A percentile compares a stretch with the other conserved stretches of the same genome.
phyloP scores from a whole-genome alignment of 2,888 invertebrate species.

The Eupelmus urozonus region DNA sequence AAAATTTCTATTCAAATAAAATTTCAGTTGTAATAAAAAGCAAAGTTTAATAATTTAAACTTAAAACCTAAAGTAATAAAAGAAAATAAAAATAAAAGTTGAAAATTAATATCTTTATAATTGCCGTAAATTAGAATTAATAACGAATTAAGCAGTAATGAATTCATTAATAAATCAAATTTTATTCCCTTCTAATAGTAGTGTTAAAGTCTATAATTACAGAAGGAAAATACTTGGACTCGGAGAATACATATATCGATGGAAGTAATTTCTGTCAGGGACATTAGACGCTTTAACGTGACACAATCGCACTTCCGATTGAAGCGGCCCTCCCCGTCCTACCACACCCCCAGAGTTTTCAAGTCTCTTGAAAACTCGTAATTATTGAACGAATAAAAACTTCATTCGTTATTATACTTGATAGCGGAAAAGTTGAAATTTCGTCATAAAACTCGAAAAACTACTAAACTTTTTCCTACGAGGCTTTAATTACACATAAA shows the following conservation, averaged over 20 bases:
- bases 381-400: slow-evolving; percentile 36
- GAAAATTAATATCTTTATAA: background rate
- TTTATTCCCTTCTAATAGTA: background rate
- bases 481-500: background rate
- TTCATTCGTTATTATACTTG: slow-evolving; percentile 38
- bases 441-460: slow-evolving; percentile 18
- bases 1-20: background rate
- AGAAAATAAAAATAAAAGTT: background rate
- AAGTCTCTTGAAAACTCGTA: slow-evolving; percentile 43
- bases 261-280: slow-evolving; percentile 29
- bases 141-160: background rate
- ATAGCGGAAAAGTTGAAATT: slow-evolving; percentile 25
- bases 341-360: background rate
- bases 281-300: slow-evolving; percentile 51
- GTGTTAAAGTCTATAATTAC: slow-evolving; percentile 15
- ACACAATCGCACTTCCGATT: slow-evolving; percentile 51
- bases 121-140: too few species aligned
- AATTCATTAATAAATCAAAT: background rate
- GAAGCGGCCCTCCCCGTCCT: slow-evolving; percentile 5
- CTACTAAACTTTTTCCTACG: slow-evolving; percentile 20
- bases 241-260: slow-evolving; percentile 20
- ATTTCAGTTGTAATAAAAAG: background rate
- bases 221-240: background rate
- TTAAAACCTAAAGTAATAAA: too few species aligned
- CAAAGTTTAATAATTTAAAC: too few species aligned